These are phyloP conservation scores for Melanotaenia parkinsoni DNA, from an alignment of 2,797 vertebrate genomes.

Conservation along the genomic window DNA sequence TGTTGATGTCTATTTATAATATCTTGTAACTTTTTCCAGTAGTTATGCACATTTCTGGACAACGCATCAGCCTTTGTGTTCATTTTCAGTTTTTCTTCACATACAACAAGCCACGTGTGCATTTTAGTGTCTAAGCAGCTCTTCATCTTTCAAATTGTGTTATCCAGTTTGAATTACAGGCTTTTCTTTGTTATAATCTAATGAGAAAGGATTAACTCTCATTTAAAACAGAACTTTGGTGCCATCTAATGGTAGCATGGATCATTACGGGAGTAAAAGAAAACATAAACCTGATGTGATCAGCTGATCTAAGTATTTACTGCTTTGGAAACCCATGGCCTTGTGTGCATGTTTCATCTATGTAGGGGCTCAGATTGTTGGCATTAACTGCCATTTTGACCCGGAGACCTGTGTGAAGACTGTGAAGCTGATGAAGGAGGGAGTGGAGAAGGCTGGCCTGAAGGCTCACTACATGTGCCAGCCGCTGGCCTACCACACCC, in stretches of 20 bases:
- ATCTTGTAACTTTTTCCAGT: not conserved
- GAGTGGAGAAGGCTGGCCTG: constrained; percentile 87
- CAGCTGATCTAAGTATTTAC: not conserved
- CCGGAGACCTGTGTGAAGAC: constrained; percentile 88
- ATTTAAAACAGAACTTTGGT: not conserved
- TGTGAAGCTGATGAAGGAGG: constrained; percentile 93
- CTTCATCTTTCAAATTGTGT: too few relatives aligned
- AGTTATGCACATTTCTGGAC: too few relatives aligned
- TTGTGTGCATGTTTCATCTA: not conserved
- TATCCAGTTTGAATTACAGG: too few relatives aligned
- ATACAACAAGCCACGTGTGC: too few relatives aligned
- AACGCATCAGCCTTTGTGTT: not conserved
- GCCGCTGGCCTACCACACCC: constrained; percentile 93
- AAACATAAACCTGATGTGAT: too few relatives aligned
- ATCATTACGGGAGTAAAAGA: not conserved
- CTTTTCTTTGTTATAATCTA: not conserved
- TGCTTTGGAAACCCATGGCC: not conserved
- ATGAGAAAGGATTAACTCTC: too few relatives aligned
- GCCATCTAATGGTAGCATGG: constrained; percentile 14
- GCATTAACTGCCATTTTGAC: constrained; percentile 97
- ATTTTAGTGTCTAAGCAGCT: not conserved
- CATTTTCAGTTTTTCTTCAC: not conserved
- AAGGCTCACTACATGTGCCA: constrained; percentile 93
- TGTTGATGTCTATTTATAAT: too few relatives aligned
- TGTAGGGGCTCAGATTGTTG: constrained; percentile 91